Percentiles rank a stretch among this genome's conserved stretches.
Evolutionary conservation across 2,113 vertebrate species (phyloP).

Genomic region (Hypocryptadius cinnamomeus): DNA sequence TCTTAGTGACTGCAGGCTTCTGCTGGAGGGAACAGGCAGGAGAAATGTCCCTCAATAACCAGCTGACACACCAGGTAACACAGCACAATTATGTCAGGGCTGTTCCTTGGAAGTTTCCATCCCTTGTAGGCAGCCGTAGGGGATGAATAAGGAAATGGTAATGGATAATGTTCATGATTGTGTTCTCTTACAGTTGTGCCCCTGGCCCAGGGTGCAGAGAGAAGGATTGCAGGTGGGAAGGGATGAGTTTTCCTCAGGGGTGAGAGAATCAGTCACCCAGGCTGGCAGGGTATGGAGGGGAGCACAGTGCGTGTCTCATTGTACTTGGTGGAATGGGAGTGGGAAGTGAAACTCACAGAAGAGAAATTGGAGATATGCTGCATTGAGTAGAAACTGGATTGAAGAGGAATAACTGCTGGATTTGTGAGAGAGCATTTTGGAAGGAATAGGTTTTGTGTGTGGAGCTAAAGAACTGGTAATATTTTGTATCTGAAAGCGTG

Average conservation of each 20-base stretch:
- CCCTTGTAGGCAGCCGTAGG: accelerated
- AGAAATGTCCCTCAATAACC: neutral
- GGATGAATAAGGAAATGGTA: neutral
- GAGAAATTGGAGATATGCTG: neutral
- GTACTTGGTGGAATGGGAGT: neutral
- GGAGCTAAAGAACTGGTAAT: neutral
- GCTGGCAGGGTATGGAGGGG: neutral
- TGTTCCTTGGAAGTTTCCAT: neutral
- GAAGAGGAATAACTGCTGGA: neutral
- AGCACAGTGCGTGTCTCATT: accelerated
- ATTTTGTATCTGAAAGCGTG: neutral
- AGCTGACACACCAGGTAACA: neutral
- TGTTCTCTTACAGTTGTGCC: neutral
- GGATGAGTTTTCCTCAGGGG: neutral
- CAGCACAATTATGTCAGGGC: neutral
- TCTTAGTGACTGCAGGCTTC: neutral
- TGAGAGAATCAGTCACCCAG: neutral
- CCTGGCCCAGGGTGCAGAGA: neutral
- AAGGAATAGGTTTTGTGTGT: neutral
- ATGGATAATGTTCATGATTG: neutral
- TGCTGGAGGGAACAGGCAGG: neutral
- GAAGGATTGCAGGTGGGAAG: neutral
- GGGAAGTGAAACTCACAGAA: neutral
- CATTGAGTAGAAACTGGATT: neutral
- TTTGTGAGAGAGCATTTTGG: neutral